phyloP scores from a whole-genome alignment of 2,113 vertebrate genomes.

The Amblyornis subalaris region DNA sequence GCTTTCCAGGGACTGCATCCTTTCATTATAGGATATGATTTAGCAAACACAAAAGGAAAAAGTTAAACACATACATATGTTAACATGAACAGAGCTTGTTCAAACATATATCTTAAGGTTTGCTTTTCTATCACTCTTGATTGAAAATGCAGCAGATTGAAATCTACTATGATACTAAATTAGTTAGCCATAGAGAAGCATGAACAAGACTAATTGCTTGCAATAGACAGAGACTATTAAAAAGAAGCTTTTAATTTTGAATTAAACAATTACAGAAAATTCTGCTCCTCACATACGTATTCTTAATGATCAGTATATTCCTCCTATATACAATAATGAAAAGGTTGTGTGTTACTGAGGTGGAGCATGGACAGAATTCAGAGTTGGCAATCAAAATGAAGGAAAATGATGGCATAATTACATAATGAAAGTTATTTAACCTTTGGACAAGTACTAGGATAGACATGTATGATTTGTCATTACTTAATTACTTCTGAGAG shows the following conservation, averaged over 20 bases:
- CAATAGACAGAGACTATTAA: not conserved
- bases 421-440: not conserved
- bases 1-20: not conserved
- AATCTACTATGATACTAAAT: not conserved
- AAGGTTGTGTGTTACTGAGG: not conserved
- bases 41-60: not conserved
- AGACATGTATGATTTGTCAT: not conserved
- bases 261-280: not conserved
- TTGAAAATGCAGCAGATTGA: not conserved
- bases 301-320: not conserved
- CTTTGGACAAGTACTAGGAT: not conserved
- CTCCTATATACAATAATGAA: not conserved
- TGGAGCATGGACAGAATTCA: not conserved
- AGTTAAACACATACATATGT: not conserved
- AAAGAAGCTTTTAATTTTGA: not conserved
- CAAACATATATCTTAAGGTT: not conserved
- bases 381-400: not conserved
- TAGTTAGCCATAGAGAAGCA: not conserved
- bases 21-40: not conserved
- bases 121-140: not conserved
- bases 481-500: not conserved
- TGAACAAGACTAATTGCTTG: not conserved
- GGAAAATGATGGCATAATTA: rapidly evolving
- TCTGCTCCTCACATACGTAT: rapidly evolving
- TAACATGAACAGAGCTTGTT: not conserved